These are phyloP conservation scores for Chirona hameri DNA, from an alignment of 2,888 invertebrate species.

Conservation along the genomic window DNA sequence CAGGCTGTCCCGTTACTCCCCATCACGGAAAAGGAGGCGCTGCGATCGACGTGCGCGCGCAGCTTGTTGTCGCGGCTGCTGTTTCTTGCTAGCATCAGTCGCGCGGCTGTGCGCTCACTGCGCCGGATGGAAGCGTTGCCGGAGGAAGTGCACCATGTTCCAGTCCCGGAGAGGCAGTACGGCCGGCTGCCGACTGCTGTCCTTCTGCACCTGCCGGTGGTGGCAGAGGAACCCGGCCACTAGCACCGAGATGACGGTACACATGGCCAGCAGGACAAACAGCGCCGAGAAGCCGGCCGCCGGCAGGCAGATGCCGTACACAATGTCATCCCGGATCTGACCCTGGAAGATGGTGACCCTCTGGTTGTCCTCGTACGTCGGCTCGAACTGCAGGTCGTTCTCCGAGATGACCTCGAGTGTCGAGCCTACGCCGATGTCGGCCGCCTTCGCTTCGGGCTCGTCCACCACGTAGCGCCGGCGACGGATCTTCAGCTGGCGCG, in stretches of 20 bases:
- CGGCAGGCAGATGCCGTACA: slow-evolving; percentile 87
- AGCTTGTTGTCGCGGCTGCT: neutral
- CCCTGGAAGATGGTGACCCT: slow-evolving; percentile 47
- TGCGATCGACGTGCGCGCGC: neutral
- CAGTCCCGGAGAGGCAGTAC: neutral
- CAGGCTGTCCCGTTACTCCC: too few species aligned
- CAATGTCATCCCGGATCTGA: slow-evolving; percentile 75
- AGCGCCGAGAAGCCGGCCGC: slow-evolving; percentile 83
- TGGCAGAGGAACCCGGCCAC: slow-evolving; percentile 79
- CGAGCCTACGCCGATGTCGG: slow-evolving; percentile 71
- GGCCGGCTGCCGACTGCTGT: slow-evolving; percentile 38
- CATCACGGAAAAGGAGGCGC: neutral
- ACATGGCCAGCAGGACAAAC: slow-evolving; percentile 80
- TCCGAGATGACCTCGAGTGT: slow-evolving; percentile 88
- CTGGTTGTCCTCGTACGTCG: slow-evolving; percentile 50
- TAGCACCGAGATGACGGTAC: slow-evolving; percentile 79
- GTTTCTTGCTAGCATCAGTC: neutral
- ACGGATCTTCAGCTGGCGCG: slow-evolving; percentile 54
- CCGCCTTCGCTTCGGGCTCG: slow-evolving; percentile 34
- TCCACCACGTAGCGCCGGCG: slow-evolving; percentile 35
- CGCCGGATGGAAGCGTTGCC: slow-evolving; percentile 35
- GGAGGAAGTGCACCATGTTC: slow-evolving; percentile 39
- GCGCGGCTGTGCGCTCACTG: neutral
- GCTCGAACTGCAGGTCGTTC: slow-evolving; percentile 84
- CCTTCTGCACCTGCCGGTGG: slow-evolving; percentile 66